Evolutionary conservation across 1,140 invertebrate species (phyloP), one percentile per base, ranked within the genome.

Genomic region (Drosophila eugracilis): DNA sequence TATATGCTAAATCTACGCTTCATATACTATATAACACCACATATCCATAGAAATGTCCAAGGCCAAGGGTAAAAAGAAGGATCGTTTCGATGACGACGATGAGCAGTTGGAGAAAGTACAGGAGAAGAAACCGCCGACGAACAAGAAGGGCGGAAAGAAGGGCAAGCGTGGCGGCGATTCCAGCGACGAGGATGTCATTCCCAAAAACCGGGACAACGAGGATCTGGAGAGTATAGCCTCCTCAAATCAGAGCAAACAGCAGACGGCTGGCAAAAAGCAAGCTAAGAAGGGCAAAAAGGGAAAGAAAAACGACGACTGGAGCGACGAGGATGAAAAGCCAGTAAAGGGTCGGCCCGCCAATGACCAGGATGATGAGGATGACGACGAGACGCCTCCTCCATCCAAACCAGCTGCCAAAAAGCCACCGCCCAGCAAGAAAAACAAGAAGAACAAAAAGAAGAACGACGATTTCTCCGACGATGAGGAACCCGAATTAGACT

Each of bases 61-160:
- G 89, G 94, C 94, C 88, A 93, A 92, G 73, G 93, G 93, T 32
- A 93, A 92, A 65, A 94, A 94, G 78, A 95, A 95, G 80, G 94
- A 93, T 57, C 92, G 93, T 75, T 93, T 93, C 69, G 88, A 93
- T 71, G 93, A 94, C 17, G 94, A 95, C 9, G 73, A 85, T n/a
- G 92, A 93, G 52, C 92, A 92, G 36, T 45, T 74, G 30, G 89
- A 91, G 34, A 70, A 81, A 57, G 88, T 91, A 41, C 83, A 83
- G 22, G 78, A 89, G 71, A 88, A 65, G 37, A 42, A 71, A 22
- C n/a, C 21, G 6, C 36, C 37, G 17, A 12, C 78, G 21, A 76
- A 57, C 12, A 86, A 77, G 47, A 78, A 86, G 59, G 73, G 72
- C 10, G 75, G 75, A 1, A 91, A 91, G 54, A 89, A 91, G 60